phyloP scores from a whole-genome alignment of 2,888 invertebrate species.

The Molanna angustata region DNA sequence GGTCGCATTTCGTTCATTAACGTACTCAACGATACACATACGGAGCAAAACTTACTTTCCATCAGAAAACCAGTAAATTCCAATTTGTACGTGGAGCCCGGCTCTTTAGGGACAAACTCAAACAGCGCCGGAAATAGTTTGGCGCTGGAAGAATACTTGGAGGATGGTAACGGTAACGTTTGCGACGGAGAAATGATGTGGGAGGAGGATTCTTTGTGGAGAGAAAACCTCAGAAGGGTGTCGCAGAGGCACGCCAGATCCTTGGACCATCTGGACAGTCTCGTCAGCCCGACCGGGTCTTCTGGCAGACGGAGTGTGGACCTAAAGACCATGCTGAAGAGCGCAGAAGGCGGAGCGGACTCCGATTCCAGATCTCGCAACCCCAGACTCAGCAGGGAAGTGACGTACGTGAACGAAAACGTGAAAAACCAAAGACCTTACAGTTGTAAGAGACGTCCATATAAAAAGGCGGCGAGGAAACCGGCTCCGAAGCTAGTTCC shows the following conservation, averaged over 20 bases:
- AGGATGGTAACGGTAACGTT: conserved; percentile 24
- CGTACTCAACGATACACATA: neutral
- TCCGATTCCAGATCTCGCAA: conserved; percentile 28
- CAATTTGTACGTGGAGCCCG: conserved; percentile 22
- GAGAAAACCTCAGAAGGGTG: conserved; percentile 73
- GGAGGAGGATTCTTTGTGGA: conserved; percentile 82
- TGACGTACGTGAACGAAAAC: conserved; percentile 76
- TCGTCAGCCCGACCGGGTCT: conserved; percentile 34
- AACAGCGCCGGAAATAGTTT: conserved; percentile 15
- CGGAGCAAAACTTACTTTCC: neutral
- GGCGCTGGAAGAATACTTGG: conserved; percentile 35
- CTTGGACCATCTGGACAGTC: conserved; percentile 73
- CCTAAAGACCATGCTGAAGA: conserved; percentile 38
- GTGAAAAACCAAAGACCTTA: conserved; percentile 54
- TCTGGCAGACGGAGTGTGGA: conserved; percentile 38
- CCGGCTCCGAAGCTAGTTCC: conserved; percentile 17
- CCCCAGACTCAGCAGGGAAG: conserved; percentile 63
- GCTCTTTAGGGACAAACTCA: neutral
- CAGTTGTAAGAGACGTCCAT: conserved; percentile 36
- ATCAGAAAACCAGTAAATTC: conserved; percentile 14
- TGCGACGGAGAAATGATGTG: conserved; percentile 70
- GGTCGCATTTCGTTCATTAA: conserved; percentile 8
- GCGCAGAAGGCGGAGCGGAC: conserved; percentile 31
- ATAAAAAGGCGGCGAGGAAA: conserved; percentile 34
- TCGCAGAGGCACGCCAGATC: conserved; percentile 81